Evolutionary conservation across 2,113 vertebrate genomes (phyloP), one percentile per base, ranked within the genome.

Genomic region (Etheostoma cragini): DNA sequence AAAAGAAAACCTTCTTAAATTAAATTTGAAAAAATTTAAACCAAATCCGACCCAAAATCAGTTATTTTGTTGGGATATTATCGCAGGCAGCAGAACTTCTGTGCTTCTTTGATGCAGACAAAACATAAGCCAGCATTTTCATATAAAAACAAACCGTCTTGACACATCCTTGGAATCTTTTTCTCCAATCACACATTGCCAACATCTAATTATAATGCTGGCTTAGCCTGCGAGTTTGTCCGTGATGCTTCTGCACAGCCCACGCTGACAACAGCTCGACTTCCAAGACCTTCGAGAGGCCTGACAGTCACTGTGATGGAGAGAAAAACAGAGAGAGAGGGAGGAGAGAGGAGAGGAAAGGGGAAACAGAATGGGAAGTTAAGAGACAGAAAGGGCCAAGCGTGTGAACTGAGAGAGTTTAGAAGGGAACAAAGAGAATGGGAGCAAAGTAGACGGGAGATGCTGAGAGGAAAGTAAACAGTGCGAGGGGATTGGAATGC

Each of bases 401-500:
- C 42, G 26, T 67, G 71, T 33, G 19, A 76, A 70, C 14, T 1
- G 17, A 79, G 49, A 21, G 65, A 46, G 57, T 3, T 10, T 24
- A 22, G 30, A 49, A 35, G 45, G 24, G 50, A 54, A 60, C 45
- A 64, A 45, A 45, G 14, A 60, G 4, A 30, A 24, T 12, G n/a
- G 58, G 56, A 76, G 26, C 3, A 5, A 26, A 15, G 50, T 13
- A 61, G 50, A 60, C 38, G 42, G 26, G 46, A 24, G 49, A 35
- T 24, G 47, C 49, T 42, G 56, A 67, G 53, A 83, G 6, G 35
- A 86, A 80, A 76, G 86, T 80, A 85, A 88, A 91, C 86, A 90
- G 33, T 24, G 63, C 19, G 70, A 79, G 63, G 45, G 72, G 61
- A 46, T n/a, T 72, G 90, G 94, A 93, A 92, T 92, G 82, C 26